These are phyloP conservation scores for Macrophya annulata DNA, from an alignment of 2,888 invertebrate genomes.

Conservation along the genomic window DNA sequence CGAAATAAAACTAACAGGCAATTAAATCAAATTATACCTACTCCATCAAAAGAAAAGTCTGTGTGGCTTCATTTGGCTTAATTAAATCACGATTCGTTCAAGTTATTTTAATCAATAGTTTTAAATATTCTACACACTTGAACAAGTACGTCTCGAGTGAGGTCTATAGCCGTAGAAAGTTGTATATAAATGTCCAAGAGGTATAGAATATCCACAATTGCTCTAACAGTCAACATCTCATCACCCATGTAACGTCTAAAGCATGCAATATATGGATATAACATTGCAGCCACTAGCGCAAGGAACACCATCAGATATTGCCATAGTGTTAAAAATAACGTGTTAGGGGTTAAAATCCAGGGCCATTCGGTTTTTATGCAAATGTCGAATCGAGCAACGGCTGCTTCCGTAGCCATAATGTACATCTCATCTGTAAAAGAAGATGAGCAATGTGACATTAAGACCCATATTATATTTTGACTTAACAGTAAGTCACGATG, in stretches of 20 bases:
- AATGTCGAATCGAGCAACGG: conserved; percentile 45
- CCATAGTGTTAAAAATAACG: conserved; percentile 37
- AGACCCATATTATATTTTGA: neutral
- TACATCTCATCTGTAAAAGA: conserved; percentile 35
- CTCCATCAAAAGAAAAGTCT: too few relatives aligned
- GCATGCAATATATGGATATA: conserved; percentile 47
- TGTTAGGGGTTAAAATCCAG: conserved; percentile 45
- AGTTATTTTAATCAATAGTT: neutral
- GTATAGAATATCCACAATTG: conserved; percentile 35
- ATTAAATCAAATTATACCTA: too few relatives aligned
- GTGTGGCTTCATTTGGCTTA: neutral
- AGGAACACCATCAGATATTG: conserved; percentile 38
- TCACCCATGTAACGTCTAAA: conserved; percentile 44
- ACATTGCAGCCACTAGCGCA: conserved; percentile 26
- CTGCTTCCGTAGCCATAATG: conserved; percentile 48
- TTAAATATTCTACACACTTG: neutral
- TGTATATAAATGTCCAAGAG: conserved; percentile 47
- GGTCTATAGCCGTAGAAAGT: conserved; percentile 43
- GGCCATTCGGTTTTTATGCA: conserved; percentile 46
- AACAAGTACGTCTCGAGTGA: conserved; percentile 27
- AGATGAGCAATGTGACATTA: neutral
- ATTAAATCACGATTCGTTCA: neutral
- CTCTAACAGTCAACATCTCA: conserved; percentile 32
- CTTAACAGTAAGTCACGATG: neutral
- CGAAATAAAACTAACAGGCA: too few relatives aligned